These are phyloP conservation scores for Dipodomys spectabilis DNA, from an alignment of 2,113 vertebrate species.

Conservation along the genomic window DNA sequence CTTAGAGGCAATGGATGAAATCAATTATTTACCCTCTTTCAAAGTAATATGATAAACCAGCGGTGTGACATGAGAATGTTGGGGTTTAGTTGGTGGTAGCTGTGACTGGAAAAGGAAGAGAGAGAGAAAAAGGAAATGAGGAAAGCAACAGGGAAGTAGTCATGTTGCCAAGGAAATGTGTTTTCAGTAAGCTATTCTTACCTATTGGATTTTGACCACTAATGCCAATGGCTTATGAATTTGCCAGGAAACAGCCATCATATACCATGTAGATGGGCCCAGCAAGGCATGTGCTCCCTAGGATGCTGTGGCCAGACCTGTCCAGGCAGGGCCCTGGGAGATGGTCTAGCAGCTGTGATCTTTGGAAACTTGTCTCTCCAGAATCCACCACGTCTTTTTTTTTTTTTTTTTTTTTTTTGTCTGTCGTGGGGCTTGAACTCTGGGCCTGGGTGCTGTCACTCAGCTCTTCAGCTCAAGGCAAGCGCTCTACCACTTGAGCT, in stretches of 20 bases:
- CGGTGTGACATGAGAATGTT: neutral
- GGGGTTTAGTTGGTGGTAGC: neutral
- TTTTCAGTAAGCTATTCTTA: neutral
- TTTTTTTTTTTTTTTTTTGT: too few relatives aligned
- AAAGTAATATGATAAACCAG: conserved; percentile 40
- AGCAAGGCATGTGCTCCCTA: too few relatives aligned
- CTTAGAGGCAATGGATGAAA: conserved; percentile 61
- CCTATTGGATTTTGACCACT: neutral
- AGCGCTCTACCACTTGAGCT: too few relatives aligned
- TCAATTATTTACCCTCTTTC: conserved; percentile 46
- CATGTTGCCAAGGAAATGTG: neutral
- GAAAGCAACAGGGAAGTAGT: neutral
- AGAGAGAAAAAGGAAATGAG: neutral
- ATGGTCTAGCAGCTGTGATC: too few relatives aligned
- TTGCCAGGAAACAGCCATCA: neutral
- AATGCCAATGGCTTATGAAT: neutral
- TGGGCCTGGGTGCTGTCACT: too few relatives aligned
- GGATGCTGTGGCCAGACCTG: neutral
- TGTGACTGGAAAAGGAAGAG: neutral
- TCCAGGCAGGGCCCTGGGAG: too few relatives aligned
- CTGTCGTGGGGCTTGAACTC: too few relatives aligned
- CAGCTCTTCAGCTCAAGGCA: too few relatives aligned
- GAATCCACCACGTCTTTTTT: neutral
- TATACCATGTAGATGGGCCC: neutral
- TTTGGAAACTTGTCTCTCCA: neutral